Evolutionary conservation across 2,797 vertebrate species (phyloP).

Genomic region (Xiphophorus birchmanni): DNA sequence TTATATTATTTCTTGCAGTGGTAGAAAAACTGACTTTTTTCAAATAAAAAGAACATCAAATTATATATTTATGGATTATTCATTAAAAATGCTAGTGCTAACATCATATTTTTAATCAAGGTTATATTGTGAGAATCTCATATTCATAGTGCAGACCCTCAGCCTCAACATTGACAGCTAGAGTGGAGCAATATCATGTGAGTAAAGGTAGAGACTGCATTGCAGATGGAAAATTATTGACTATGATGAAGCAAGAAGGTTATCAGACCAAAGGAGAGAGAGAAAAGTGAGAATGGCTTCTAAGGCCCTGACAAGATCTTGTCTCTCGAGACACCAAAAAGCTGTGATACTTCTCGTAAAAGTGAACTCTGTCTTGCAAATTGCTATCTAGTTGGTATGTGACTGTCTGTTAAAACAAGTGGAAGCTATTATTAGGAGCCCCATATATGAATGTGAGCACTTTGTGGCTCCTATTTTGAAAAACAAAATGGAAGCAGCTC

Average conservation of each 20-base stretch:
- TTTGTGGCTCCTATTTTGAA: background rate
- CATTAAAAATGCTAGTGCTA: background rate
- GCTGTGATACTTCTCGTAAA: background rate
- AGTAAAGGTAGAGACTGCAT: background rate
- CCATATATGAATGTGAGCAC: background rate
- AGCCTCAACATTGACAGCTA: background rate
- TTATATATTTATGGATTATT: background rate
- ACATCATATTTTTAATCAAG: background rate
- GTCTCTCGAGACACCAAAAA: background rate
- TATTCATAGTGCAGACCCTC: background rate
- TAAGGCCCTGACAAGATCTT: background rate
- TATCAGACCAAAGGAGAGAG: background rate
- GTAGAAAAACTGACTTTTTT: background rate
- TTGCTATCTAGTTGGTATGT: background rate
- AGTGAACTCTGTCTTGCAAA: background rate
- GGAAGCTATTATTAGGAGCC: background rate
- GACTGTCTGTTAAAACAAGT: background rate
- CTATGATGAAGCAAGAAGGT: background rate
- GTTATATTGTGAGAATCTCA: background rate
- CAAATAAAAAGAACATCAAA: background rate
- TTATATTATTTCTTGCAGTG: background rate
- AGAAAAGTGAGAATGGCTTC: slow-evolving; percentile 3
- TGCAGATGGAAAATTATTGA: slow-evolving; percentile 1
- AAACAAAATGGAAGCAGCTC: background rate
- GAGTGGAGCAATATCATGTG: background rate